phyloP scores from a whole-genome alignment of 2,888 invertebrate genomes.

The Nomada goodeniana region DNA sequence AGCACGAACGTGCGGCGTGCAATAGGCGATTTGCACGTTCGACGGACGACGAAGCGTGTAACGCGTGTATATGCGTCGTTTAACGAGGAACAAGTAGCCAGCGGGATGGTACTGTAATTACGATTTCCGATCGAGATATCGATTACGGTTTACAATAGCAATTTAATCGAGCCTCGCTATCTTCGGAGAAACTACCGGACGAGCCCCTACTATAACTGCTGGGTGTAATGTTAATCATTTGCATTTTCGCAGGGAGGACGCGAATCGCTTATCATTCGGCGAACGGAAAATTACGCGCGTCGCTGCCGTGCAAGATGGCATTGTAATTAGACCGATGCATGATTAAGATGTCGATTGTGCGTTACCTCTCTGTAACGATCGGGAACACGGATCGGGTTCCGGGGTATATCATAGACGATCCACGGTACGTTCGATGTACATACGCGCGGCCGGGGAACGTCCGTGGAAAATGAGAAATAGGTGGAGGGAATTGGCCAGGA shows the following conservation, averaged over 20 bases:
- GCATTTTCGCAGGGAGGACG: conserved; percentile 45
- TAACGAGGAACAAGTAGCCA: conserved; percentile 46
- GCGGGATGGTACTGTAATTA: conserved; percentile 50
- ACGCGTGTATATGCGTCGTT: conserved; percentile 32
- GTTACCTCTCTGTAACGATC: conserved; percentile 29
- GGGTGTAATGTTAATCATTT: conserved; percentile 49
- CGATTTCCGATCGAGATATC: conserved; percentile 60
- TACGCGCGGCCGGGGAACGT: neutral
- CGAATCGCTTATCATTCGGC: conserved; percentile 42
- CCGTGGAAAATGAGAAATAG: conserved; percentile 34
- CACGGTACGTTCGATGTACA: neutral
- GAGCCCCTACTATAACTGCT: conserved; percentile 17
- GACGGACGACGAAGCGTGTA: conserved; percentile 35
- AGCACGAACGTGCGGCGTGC: neutral
- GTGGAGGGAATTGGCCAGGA: neutral
- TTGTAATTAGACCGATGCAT: conserved; percentile 59
- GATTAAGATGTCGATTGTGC: conserved; percentile 58
- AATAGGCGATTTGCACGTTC: conserved; percentile 46
- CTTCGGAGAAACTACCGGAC: conserved; percentile 29
- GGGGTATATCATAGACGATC: conserved; percentile 30
- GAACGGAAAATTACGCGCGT: conserved; percentile 50
- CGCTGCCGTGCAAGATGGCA: conserved; percentile 46
- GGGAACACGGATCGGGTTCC: conserved; percentile 9
- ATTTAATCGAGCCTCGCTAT: conserved; percentile 55
- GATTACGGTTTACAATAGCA: conserved; percentile 56